A percentile compares a stretch with the other conserved stretches of the same genome.
These are phyloP conservation scores for Budorcas taxicolor DNA, from an alignment of 2,113 vertebrate species.

Conservation along the genomic window DNA sequence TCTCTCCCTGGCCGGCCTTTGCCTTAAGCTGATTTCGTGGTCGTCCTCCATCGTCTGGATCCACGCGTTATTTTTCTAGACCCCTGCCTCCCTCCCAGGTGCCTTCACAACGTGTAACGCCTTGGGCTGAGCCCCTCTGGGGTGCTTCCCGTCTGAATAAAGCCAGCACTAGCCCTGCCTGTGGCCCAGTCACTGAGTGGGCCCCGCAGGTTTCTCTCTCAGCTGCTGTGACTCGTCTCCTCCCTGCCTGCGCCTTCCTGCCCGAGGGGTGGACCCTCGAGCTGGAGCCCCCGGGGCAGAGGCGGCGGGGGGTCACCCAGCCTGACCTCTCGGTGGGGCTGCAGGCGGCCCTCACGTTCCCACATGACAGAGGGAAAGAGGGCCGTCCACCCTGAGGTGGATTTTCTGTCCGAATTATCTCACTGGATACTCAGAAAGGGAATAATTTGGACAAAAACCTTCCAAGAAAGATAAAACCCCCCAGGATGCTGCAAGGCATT, in stretches of 20 bases:
- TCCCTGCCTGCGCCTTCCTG: background rate
- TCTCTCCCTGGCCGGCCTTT: conserved; percentile 3
- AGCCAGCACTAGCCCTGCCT: background rate
- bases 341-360: background rate
- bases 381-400: rapidly evolving
- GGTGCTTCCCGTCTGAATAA: background rate
- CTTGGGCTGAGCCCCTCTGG: too few relatives aligned
- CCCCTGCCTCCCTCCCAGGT: background rate
- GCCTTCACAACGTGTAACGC: background rate
- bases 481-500: rapidly evolving
- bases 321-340: background rate
- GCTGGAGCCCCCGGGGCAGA: conserved; percentile 62
- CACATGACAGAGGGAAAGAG: background rate
- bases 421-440: background rate
- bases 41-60: background rate
- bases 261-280: background rate
- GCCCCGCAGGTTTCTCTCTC: background rate
- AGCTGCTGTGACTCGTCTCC: rapidly evolving
- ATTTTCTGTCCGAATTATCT: background rate
- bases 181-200: too few relatives aligned
- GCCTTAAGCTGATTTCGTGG: conserved; percentile 35
- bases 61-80: background rate
- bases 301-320: background rate
- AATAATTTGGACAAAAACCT: background rate
- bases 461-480: background rate